A percentile compares a stretch with the other conserved stretches of the same genome.
Evolutionary conservation across 64 coral and sea anemone species (phyloP).

Genomic region (Stichodactyla helianthus): DNA sequence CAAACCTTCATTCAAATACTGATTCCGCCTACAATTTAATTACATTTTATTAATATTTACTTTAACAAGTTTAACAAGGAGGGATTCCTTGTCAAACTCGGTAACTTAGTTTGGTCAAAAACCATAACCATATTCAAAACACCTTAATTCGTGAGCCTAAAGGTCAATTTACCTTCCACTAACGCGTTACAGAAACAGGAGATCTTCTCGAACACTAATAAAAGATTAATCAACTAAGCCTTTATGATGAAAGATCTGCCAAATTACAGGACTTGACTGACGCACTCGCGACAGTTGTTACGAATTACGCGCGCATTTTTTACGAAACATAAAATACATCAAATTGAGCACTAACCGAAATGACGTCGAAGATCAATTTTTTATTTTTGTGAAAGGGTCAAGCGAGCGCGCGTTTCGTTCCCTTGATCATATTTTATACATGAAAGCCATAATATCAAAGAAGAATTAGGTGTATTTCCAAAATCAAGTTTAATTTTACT

Average conservation of each 20-base stretch:
- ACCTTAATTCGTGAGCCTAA: not conserved
- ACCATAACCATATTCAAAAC: not conserved
- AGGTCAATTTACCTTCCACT: not conserved
- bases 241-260: not conserved
- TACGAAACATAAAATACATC: not conserved
- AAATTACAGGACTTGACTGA: not conserved
- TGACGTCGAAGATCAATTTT: conserved; percentile 17
- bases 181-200: not conserved
- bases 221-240: not conserved
- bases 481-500: not conserved
- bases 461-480: not conserved
- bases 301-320: not conserved
- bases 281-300: not conserved
- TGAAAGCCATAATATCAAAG: not conserved
- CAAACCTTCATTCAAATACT: not conserved
- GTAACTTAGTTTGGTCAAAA: too few relatives aligned
- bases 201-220: not conserved
- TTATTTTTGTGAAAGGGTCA: not conserved
- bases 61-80: too few relatives aligned
- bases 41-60: not conserved
- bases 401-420: not conserved
- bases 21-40: not conserved
- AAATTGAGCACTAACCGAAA: not conserved
- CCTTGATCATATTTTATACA: not conserved
- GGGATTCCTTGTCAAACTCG: too few relatives aligned